phyloP scores from a whole-genome alignment of 2,113 vertebrate genomes.

The Ramphastos sulfuratus region DNA sequence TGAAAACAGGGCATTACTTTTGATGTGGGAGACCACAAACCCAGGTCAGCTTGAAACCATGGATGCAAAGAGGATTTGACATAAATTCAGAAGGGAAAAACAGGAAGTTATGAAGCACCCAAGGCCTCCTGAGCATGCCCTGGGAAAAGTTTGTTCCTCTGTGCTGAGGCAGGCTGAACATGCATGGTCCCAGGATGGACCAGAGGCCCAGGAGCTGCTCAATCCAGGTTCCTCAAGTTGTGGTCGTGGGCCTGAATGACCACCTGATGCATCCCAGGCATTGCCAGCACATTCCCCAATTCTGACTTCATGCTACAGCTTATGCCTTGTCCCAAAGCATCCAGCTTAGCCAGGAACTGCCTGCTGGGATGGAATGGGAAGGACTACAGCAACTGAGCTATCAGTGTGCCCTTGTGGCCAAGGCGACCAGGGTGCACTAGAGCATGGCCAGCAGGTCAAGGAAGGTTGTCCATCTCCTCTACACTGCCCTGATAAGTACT shows the following conservation, averaged over 20 bases:
- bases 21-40: background rate
- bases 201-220: background rate
- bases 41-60: background rate
- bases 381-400: no score
- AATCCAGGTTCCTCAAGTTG: background rate
- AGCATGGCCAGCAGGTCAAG: no score
- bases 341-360: background rate
- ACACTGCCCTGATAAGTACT: no score
- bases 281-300: background rate
- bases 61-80: background rate
- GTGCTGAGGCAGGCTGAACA: rapidly evolving
- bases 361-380: background rate
- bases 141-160: rapidly evolving
- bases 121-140: background rate
- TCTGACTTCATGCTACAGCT: background rate
- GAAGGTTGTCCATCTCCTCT: no score
- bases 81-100: background rate
- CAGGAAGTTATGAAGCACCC: rapidly evolving
- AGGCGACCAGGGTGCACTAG: no score
- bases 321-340: background rate
- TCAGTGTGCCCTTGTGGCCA: no score
- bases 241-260: background rate
- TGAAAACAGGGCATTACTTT: background rate
- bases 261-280: rapidly evolving
- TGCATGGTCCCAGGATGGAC: rapidly evolving